phyloP scores from a whole-genome alignment of 2,888 invertebrate species.

The Branchipolynoe longqiensis region DNA sequence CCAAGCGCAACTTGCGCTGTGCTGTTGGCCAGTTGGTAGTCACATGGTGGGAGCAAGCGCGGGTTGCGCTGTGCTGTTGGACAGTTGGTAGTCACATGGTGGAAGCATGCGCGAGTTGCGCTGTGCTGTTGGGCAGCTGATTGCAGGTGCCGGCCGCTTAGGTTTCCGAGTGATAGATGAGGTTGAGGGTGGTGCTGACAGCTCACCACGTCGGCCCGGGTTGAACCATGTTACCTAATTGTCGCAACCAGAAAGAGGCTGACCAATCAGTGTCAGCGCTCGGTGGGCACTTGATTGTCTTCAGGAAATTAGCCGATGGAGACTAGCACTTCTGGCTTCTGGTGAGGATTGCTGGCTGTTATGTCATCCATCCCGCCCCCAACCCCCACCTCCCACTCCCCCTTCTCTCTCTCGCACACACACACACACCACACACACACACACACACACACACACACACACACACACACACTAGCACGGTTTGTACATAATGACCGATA shows the following conservation, averaged over 20 bases:
- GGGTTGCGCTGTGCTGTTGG: not conserved
- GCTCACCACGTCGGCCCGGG: not conserved
- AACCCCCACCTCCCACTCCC: too few species aligned
- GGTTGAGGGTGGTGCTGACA: not conserved
- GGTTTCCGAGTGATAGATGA: conserved; percentile 47
- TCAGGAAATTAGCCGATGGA: conserved; percentile 38
- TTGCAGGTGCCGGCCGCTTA: not conserved
- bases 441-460: too few species aligned
- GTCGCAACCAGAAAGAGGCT: conserved; percentile 38
- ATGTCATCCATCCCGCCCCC: too few species aligned
- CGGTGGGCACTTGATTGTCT: conserved; percentile 24
- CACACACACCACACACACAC: too few species aligned
- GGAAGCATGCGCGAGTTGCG: not conserved
- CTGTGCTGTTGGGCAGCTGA: not conserved
- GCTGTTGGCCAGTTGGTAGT: not conserved
- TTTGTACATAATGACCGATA: too few species aligned
- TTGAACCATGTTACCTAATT: conserved; percentile 49
- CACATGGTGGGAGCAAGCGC: not conserved
- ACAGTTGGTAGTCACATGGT: not conserved
- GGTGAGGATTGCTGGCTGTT: not conserved
- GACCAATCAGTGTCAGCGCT: conserved; percentile 38
- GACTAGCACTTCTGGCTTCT: conserved; percentile 24
- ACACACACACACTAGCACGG: too few species aligned
- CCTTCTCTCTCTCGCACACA: too few species aligned
- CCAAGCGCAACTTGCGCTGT: not conserved